Conservation (phyloP, 2,888 invertebrate genomes). For the Caenorhabditis drosophilae region DNA sequence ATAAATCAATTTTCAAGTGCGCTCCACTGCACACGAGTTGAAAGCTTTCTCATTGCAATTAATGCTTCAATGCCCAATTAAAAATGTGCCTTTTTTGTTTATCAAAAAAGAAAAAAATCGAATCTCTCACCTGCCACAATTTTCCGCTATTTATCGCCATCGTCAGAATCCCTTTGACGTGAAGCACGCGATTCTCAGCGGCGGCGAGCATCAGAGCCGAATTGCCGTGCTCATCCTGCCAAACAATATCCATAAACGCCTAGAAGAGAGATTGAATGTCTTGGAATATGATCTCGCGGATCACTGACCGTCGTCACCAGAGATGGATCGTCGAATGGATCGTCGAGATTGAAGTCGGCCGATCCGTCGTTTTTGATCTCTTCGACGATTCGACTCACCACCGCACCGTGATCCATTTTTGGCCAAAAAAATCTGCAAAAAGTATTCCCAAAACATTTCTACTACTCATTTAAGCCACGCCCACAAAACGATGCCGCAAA, state of each 20-base stretch:
- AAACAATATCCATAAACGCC: slow-evolving; percentile 48
- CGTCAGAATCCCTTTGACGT: slow-evolving; percentile 43
- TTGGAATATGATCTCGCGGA: not conserved
- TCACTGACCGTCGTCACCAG: slow-evolving; percentile 23
- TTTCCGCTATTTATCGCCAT: slow-evolving; percentile 42
- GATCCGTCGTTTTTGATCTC: slow-evolving; percentile 19
- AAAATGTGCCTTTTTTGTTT: no score
- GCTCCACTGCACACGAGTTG: no score
- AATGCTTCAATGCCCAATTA: no score
- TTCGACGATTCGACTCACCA: slow-evolving; percentile 21
- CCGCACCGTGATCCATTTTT: slow-evolving; percentile 15
- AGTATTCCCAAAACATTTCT: no score
- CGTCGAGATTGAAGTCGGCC: slow-evolving; percentile 32
- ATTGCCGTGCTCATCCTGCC: slow-evolving; percentile 50
- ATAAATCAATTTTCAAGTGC: no score
- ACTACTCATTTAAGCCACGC: no score
- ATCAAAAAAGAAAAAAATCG: no score
- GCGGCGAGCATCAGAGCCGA: slow-evolving; percentile 51
- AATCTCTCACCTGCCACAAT: slow-evolving; percentile 43
- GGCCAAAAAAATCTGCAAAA: no score
- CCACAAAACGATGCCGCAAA: no score
- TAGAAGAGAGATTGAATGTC: not conserved
- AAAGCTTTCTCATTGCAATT: no score
- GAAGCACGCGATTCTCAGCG: slow-evolving; percentile 44
- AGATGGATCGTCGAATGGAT: slow-evolving; percentile 43